phyloP scores from a whole-genome alignment of 2,888 invertebrate species.

The Calephelis perditalis region DNA sequence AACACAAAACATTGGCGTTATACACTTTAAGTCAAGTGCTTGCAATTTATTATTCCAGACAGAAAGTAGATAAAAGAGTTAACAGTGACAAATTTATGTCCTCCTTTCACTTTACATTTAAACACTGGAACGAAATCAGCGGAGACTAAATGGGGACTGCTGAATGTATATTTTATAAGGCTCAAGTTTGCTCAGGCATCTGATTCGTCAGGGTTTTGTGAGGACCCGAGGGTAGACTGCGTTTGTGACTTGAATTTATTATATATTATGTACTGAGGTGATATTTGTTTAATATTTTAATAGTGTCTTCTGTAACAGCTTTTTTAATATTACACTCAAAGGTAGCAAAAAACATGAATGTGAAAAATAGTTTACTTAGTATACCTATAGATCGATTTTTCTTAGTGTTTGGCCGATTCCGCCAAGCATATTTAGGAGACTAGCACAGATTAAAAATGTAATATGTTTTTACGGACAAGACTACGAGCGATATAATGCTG shows the following conservation, averaged over 20 bases:
- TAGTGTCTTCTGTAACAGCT: no score
- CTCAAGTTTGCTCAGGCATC: conserved; percentile 7
- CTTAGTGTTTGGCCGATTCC: no score
- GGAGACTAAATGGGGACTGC: conserved; percentile 11
- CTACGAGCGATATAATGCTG: no score
- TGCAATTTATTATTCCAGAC: conserved; percentile 14
- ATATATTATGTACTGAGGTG: neutral
- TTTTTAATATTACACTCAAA: no score
- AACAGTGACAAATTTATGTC: conserved; percentile 13
- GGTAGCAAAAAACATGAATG: no score
- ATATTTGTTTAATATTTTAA: no score
- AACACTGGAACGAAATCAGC: conserved; percentile 12
- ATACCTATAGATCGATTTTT: no score
- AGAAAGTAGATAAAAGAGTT: conserved; percentile 12
- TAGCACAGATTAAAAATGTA: no score
- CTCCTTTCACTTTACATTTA: conserved; percentile 11
- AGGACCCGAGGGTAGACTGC: neutral
- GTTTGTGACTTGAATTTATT: conserved; percentile 3
- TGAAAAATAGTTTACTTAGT: no score
- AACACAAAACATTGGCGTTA: neutral
- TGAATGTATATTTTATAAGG: conserved; percentile 13
- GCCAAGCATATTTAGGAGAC: no score
- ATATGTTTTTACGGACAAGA: no score
- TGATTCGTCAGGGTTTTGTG: conserved; percentile 6
- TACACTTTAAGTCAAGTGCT: neutral